Percentiles rank a stretch among this genome's conserved stretches.
These are phyloP conservation scores for Zygothrica quintamaculata DNA, from an alignment of 2,888 invertebrate genomes.

Conservation along the genomic window DNA sequence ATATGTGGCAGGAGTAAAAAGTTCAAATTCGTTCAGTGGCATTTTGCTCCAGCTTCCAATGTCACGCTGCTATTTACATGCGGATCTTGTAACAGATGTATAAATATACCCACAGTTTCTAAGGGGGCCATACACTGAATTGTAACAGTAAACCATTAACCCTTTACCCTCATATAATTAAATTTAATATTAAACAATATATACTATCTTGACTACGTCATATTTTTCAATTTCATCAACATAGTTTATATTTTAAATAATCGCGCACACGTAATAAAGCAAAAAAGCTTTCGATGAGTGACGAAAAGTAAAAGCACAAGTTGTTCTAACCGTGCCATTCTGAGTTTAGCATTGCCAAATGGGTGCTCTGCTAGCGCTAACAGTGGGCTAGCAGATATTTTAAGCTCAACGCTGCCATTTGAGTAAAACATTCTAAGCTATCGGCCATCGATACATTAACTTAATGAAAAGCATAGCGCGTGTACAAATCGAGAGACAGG, in stretches of 20 bases:
- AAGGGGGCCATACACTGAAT: too few species aligned
- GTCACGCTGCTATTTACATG: conserved; percentile 37
- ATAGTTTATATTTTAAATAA: neutral
- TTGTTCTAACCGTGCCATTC: conserved; percentile 15
- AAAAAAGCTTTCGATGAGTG: conserved; percentile 2
- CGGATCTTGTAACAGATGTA: too few species aligned
- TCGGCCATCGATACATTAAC: neutral
- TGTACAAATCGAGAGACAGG: conserved; percentile 45
- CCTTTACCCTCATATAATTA: too few species aligned
- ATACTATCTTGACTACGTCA: too few species aligned
- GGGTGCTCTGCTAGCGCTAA: neutral
- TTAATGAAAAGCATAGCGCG: conserved; percentile 39
- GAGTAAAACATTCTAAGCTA: conserved; percentile 23
- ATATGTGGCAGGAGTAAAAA: conserved; percentile 51
- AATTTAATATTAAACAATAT: too few species aligned
- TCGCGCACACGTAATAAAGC: too few species aligned
- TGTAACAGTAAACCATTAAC: too few species aligned
- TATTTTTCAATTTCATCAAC: too few species aligned
- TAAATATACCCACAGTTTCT: too few species aligned
- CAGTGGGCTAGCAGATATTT: neutral
- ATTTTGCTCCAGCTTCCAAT: conserved; percentile 68
- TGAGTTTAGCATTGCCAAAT: conserved; percentile 19
- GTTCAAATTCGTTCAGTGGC: conserved; percentile 78
- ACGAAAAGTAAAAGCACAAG: neutral
- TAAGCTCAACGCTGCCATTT: conserved; percentile 14